Conservation (phyloP, 2,797 vertebrate genomes). For the Myotis myotis region DNA sequence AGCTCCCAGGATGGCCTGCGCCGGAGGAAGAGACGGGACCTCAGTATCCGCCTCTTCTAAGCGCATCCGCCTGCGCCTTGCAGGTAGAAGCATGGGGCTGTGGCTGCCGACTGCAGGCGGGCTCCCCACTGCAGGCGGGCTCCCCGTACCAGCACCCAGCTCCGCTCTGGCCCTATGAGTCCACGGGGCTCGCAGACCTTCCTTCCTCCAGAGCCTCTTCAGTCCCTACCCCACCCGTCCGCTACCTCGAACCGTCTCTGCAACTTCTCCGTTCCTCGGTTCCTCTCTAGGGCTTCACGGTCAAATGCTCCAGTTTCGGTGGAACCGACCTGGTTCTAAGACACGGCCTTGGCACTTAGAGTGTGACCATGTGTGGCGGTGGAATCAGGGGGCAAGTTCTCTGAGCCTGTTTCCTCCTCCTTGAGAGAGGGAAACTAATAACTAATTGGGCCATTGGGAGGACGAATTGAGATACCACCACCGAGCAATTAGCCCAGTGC, state of each 20-base stretch:
- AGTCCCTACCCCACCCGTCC: neutral
- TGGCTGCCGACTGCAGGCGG: neutral
- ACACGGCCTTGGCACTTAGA: neutral
- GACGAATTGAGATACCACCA: neutral
- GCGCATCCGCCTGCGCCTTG: neutral
- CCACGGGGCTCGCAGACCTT: neutral
- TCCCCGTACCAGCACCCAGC: accelerated
- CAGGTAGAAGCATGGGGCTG: accelerated
- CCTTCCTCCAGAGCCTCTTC: neutral
- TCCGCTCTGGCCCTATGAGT: no score
- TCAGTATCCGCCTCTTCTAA: accelerated
- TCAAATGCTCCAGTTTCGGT: neutral
- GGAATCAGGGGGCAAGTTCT: neutral
- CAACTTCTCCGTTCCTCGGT: neutral
- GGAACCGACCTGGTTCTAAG: neutral
- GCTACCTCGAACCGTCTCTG: neutral
- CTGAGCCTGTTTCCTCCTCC: neutral
- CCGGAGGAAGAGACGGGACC: neutral
- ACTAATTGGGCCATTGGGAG: neutral
- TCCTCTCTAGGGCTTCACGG: neutral
- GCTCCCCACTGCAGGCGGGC: accelerated
- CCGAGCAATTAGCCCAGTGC: no score
- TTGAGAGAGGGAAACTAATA: neutral
- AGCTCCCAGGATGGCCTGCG: neutral
- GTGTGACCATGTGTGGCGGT: neutral